Evolutionary conservation across 2,888 invertebrate species (phyloP).

Genomic region (Lasioglossum morio): DNA sequence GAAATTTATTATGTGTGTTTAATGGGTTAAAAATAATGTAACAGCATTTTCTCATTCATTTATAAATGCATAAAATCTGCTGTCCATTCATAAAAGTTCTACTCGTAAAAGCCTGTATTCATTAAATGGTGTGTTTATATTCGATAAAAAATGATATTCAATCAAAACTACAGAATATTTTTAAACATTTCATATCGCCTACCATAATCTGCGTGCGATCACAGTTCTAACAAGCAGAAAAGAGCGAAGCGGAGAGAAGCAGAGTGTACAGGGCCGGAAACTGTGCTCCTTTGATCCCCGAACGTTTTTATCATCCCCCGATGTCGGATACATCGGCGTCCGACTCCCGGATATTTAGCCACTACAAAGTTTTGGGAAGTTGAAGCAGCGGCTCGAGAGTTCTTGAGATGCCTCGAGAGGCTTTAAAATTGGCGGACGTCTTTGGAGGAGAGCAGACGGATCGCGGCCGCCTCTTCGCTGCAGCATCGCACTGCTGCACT

Average conservation of each 20-base stretch:
- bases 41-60: too few relatives aligned
- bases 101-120: too few relatives aligned
- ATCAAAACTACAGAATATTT: too few relatives aligned
- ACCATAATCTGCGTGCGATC: not conserved
- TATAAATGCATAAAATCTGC: too few relatives aligned
- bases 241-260: not conserved
- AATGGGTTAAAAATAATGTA: too few relatives aligned
- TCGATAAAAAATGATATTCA: too few relatives aligned
- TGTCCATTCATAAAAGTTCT: too few relatives aligned
- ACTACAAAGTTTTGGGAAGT: slow-evolving; percentile 32
- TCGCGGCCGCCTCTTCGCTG: not conserved
- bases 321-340: slow-evolving; percentile 39
- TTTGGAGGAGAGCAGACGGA: slow-evolving; percentile 7
- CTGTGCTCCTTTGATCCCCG: slow-evolving; percentile 40
- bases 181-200: not conserved
- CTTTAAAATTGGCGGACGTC: slow-evolving; percentile 35
- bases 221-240: not conserved
- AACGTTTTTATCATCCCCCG: slow-evolving; percentile 35
- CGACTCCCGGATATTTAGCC: slow-evolving; percentile 22
- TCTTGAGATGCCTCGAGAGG: slow-evolving; percentile 24
- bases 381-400: not conserved
- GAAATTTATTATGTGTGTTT: too few relatives aligned
- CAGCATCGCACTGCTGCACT: not conserved
- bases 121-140: too few relatives aligned
- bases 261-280: not conserved